These are phyloP conservation scores for Octopus bimaculoides DNA, from an alignment of 1,140 invertebrate genomes.

Conservation along the genomic window DNA sequence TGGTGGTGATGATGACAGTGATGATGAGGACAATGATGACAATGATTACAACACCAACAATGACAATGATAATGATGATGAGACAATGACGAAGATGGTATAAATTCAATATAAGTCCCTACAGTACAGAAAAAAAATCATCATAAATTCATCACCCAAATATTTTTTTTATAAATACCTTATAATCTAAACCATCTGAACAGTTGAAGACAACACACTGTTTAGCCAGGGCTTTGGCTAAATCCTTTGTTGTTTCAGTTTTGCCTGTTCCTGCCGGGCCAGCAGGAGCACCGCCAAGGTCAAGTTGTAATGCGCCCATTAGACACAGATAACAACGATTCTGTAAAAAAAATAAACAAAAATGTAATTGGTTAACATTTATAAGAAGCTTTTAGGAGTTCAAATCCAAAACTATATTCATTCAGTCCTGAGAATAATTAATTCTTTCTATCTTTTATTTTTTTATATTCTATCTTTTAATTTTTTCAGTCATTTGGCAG, in stretches of 20 bases:
- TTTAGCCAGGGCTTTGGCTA: constrained; percentile 48
- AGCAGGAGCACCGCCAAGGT: constrained; percentile 48
- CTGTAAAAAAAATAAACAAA: background rate
- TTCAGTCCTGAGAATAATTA: no score
- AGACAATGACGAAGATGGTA: background rate
- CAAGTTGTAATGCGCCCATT: constrained; percentile 46
- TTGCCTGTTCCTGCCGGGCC: constrained; percentile 58
- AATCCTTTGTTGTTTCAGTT: constrained; percentile 70
- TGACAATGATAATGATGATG: no score
- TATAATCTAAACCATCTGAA: constrained; percentile 42
- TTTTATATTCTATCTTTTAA: no score
- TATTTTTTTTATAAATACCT: background rate
- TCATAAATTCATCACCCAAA: no score
- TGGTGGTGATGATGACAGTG: no score
- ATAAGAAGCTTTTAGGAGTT: no score
- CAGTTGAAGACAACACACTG: constrained; percentile 50
- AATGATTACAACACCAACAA: no score
- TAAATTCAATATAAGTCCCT: background rate
- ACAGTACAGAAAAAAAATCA: no score
- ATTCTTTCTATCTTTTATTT: no score
- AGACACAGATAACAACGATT: constrained; percentile 26
- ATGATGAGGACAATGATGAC: no score
- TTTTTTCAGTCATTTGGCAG: no score
- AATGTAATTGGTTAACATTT: background rate
- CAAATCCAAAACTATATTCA: no score